Evolutionary conservation across 2,113 vertebrate genomes (phyloP), one percentile per base, ranked within the genome.

Genomic region (Poeciliopsis turrubarensis): DNA sequence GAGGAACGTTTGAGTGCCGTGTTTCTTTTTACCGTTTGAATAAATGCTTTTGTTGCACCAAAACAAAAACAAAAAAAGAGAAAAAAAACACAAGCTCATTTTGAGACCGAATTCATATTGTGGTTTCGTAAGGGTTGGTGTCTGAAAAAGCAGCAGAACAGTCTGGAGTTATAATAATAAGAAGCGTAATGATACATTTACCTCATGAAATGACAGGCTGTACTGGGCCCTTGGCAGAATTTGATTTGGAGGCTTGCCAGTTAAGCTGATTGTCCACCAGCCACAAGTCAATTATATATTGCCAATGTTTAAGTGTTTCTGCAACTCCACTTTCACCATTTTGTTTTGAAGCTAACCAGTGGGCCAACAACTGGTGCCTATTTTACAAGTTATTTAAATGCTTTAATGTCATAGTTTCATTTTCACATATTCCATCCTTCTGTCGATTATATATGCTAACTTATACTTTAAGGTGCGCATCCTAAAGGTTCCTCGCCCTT

Each of bases 51-150:
- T 14, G 4, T 57, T 22, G 15, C 4, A 32, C 1, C 31, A 66
- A 47, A 70, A 73, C n/a, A 34, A 1, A 37, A 37, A 10, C 11
- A 11, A 3, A 37, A 37, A 29, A 29, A 29, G 29, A 29, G 29
- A 29, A 11, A 11, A 12, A 37, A 37, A 37, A 2, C 65, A 37
- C 17, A 31, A 39, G n/a, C 32, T 72, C 15, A 79, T 25, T 75
- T 63, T 6, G 71, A 63, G 71, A 60, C 63, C 68, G 78, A 34
- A 25, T 75, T 78, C 13, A 14, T 37, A 41, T 62, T 82, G 22
- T 51, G 47, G 12, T 65, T 65, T 41, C 65, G 68, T 68, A 13
- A 63, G 51, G 72, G 4, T 39, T 60, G 60, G 12, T 25, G 13
- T 63, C 4, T 76, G 17, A 65, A 69, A 29, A 19, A 25, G 2